Evolutionary conservation across 1,140 invertebrate genomes (phyloP), one percentile per base, ranked within the genome.

Genomic region (Drosophila sechellia): DNA sequence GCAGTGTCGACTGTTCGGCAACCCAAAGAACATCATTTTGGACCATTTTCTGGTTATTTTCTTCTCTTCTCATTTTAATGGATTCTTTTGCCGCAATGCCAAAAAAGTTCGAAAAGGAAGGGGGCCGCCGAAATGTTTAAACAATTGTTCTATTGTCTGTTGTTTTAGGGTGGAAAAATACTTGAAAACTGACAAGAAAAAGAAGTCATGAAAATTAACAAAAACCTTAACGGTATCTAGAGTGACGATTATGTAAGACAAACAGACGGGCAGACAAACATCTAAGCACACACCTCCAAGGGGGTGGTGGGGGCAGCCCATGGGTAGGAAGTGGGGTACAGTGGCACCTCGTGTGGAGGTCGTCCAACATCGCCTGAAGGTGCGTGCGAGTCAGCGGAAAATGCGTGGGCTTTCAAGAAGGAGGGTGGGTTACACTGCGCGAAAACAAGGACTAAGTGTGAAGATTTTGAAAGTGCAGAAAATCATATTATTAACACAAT

Each of bases 241-340:
- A 89, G 77, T 90, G 84, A 89, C 85, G 84, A 89, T 89, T 89
- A 89, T 89, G 84, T 89, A 89, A 89, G 85, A 80, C 77, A 87
- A 89, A 84, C 60, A 89, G 64, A 79, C 68, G 40, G 53, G 27
- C 69, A 55, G 64, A 78, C 84, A 89, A 83, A 89, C 81, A 86
- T 86, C 83, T 86, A 86, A 87, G 50, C 46, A 83, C 60, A 84
- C 81, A 81, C 61, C 5, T 6, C 40, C 13, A 6, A 4, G 59
- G 13, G 50, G 27, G 15, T 15, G 17, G 5, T 12, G 35, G 17
- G 12, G 43, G 46, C 12, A 12, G 6, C 5, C 4, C 25, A 22
- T 0, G 17, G 10, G 5, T 6, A 3, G 43, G 22, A 27, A 39
- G 20, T 22, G 42, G 48, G 57, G 43, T 37, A 46, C 42, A 57